Conservation (phyloP, 2,113 vertebrate species). For the Lanius collurio region DNA sequence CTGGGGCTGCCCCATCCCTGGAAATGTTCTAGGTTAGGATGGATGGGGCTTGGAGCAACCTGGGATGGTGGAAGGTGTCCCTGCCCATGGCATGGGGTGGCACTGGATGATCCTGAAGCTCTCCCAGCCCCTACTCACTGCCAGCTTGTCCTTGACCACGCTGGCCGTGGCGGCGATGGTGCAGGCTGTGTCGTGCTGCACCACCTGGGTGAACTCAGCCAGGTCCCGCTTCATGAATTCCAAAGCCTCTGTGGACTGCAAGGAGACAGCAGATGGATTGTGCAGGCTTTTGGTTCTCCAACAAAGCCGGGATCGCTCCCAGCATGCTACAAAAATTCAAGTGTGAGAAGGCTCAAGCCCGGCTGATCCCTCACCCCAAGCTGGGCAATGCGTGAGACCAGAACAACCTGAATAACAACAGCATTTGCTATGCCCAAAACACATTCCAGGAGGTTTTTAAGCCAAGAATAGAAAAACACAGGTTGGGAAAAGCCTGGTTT, state of each 20-base stretch:
- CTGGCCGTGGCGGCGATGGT: slow-evolving; percentile 94
- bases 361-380: not conserved
- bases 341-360: not conserved
- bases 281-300: no score
- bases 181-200: slow-evolving; percentile 97
- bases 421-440: not conserved
- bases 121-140: slow-evolving; percentile 75
- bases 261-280: not conserved
- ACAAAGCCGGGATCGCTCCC: fast-evolving
- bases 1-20: not conserved
- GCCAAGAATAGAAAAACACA: no score
- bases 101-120: fast-evolving
- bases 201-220: slow-evolving; percentile 92
- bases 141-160: slow-evolving; percentile 91
- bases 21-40: fast-evolving
- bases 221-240: slow-evolving; percentile 97
- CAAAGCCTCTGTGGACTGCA: slow-evolving; percentile 91
- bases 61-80: not conserved
- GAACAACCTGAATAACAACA: not conserved
- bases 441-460: fast-evolving
- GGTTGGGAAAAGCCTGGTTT: not conserved
- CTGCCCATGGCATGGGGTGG: not conserved
- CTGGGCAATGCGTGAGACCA: fast-evolving
- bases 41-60: fast-evolving
- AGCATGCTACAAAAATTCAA: fast-evolving